Conservation (phyloP, 1,140 invertebrate species). For the Listronotus bonariensis region DNA sequence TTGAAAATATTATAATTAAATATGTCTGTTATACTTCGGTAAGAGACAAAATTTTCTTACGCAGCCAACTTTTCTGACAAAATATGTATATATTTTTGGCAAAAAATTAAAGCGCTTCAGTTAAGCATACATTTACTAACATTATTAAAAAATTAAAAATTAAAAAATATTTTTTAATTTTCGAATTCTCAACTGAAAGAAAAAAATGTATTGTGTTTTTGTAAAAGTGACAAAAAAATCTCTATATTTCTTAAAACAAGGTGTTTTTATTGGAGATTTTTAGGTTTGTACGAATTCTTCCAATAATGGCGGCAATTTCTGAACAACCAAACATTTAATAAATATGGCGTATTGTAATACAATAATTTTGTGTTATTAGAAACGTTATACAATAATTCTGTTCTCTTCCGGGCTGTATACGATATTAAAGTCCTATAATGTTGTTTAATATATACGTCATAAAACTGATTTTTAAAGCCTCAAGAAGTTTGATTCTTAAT, state of each 20-base stretch:
- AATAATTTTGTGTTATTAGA: background rate
- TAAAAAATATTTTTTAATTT: too few relatives aligned
- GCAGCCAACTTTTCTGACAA: too few relatives aligned
- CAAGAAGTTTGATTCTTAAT: conserved; percentile 3
- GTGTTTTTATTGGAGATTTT: conserved; percentile 9
- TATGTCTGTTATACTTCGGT: too few relatives aligned
- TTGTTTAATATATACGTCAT: background rate
- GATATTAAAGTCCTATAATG: conserved; percentile 4
- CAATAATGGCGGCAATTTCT: background rate
- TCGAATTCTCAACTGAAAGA: too few relatives aligned
- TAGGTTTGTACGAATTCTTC: too few relatives aligned
- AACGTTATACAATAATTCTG: background rate
- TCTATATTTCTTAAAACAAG: background rate
- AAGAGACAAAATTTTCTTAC: too few relatives aligned
- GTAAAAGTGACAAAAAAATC: background rate
- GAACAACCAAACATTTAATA: background rate
- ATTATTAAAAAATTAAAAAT: too few relatives aligned
- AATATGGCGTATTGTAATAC: background rate
- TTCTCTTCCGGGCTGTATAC: conserved; percentile 8
- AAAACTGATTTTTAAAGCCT: background rate
- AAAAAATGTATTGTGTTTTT: too few relatives aligned
- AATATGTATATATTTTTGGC: too few relatives aligned
- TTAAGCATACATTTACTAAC: too few relatives aligned
- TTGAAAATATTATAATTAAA: too few relatives aligned
- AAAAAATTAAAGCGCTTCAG: too few relatives aligned